Evolutionary conservation across 2,888 invertebrate species (phyloP).

Genomic region (Sinhomidia bicolor): DNA sequence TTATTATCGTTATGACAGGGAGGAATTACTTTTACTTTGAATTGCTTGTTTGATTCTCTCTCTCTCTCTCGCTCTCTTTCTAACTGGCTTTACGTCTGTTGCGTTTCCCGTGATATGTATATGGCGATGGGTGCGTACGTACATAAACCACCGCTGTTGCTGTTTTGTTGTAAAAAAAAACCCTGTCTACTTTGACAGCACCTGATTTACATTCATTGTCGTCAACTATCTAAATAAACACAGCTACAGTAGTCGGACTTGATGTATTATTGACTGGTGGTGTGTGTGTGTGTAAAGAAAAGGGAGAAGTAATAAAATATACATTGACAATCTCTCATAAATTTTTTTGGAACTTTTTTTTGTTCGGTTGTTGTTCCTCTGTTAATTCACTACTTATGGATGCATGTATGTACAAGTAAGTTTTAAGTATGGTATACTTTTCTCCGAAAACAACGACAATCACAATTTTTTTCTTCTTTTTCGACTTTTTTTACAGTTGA

Average conservation of each 20-base stretch:
- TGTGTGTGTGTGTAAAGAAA: neutral
- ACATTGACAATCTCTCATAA: no score
- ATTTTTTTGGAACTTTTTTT: no score
- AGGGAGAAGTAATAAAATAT: no score
- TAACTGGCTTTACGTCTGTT: neutral
- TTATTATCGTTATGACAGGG: slow-evolving; percentile 65
- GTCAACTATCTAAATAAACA: neutral
- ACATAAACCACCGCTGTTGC: no score
- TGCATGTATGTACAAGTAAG: no score
- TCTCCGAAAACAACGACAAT: no score
- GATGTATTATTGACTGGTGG: slow-evolving; percentile 10
- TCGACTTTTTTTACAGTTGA: neutral
- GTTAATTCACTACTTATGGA: no score
- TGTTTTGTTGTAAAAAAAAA: neutral
- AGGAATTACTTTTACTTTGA: slow-evolving; percentile 41
- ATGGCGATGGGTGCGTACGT: no score
- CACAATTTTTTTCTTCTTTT: neutral
- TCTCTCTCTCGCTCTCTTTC: no score
- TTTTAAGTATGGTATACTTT: no score
- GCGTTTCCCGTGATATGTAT: neutral
- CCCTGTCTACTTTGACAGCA: slow-evolving; percentile 22
- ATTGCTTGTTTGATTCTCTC: no score
- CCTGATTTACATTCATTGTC: slow-evolving; percentile 5
- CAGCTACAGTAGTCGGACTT: no score
- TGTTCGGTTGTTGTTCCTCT: neutral